Percentiles rank a stretch among this genome's conserved stretches.
phyloP scores from a whole-genome alignment of 2,113 vertebrate genomes.

The Myotis lucifugus region DNA sequence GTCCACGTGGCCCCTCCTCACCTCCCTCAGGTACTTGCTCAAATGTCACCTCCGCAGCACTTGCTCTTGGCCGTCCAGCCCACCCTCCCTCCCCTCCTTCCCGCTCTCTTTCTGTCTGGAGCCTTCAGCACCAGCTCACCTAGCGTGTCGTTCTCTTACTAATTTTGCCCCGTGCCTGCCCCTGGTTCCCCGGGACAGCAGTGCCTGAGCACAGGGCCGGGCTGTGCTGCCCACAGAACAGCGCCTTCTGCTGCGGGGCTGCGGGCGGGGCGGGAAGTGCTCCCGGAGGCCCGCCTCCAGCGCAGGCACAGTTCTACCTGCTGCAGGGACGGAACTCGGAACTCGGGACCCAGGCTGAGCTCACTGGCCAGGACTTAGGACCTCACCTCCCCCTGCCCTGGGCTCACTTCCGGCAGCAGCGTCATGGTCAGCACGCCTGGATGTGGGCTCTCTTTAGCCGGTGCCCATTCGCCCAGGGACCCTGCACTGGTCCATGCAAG shows the following conservation, averaged over 20 bases:
- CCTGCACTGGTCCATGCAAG: neutral
- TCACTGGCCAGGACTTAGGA: neutral
- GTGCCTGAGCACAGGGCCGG: neutral
- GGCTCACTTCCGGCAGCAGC: fast-evolving
- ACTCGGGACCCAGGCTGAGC: neutral
- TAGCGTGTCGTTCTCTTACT: neutral
- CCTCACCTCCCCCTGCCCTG: neutral
- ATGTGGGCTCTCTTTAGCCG: neutral
- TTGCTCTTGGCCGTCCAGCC: neutral
- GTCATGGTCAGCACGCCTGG: too few relatives aligned
- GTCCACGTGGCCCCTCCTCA: neutral
- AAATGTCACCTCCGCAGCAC: neutral
- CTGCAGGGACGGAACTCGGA: neutral
- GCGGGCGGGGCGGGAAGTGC: neutral
- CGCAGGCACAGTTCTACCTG: neutral
- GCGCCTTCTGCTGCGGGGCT: too few relatives aligned
- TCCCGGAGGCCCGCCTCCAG: neutral
- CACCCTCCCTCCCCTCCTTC: too few relatives aligned
- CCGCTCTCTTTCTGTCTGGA: neutral
- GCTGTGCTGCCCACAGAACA: too few relatives aligned
- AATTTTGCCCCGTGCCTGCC: neutral
- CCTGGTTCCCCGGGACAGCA: neutral
- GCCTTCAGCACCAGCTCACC: neutral
- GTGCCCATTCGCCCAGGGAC: neutral
- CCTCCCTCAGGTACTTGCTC: neutral